Percentiles rank a stretch among this genome's conserved stretches.
phyloP scores from a whole-genome alignment of 2,888 invertebrate species.

The Hoplodrina ambigua region DNA sequence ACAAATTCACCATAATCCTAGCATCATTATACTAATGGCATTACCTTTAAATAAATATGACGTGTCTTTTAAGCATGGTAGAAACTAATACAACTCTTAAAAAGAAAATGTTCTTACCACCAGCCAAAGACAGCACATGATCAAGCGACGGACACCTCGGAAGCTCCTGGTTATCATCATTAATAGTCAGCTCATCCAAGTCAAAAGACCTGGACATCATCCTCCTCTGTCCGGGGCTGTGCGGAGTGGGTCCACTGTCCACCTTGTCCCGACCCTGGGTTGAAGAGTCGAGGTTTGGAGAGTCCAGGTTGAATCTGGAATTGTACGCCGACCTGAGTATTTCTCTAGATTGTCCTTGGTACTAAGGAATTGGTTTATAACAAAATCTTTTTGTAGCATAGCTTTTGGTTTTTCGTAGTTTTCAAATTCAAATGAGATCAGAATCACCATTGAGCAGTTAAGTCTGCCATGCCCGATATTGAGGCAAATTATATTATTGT shows the following conservation, averaged over 20 bases:
- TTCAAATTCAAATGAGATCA: too few relatives aligned
- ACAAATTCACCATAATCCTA: too few relatives aligned
- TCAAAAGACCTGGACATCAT: constrained; percentile 85
- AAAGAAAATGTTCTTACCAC: constrained; percentile 67
- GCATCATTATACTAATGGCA: too few relatives aligned
- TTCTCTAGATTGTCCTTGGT: constrained; percentile 50
- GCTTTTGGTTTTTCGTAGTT: too few relatives aligned
- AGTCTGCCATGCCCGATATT: too few relatives aligned
- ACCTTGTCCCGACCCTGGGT: constrained; percentile 77
- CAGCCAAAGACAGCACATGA: constrained; percentile 78
- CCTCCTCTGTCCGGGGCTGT: constrained; percentile 76
- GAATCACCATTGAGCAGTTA: too few relatives aligned
- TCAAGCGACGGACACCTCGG: constrained; percentile 86
- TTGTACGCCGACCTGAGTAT: constrained; percentile 49
- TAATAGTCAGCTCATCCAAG: constrained; percentile 79
- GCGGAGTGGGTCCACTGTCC: constrained; percentile 72
- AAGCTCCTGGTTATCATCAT: constrained; percentile 71
- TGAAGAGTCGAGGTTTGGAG: constrained; percentile 80
- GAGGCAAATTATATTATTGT: too few relatives aligned
- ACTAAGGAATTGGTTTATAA: constrained; percentile 28
- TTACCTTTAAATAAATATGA: too few relatives aligned
- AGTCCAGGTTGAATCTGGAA: constrained; percentile 85
- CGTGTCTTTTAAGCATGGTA: too few relatives aligned
- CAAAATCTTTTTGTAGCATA: too few relatives aligned
- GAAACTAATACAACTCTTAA: too few relatives aligned